Evolutionary conservation across 1,140 invertebrate species (phyloP).

Genomic region (Cephus cinctus): DNA sequence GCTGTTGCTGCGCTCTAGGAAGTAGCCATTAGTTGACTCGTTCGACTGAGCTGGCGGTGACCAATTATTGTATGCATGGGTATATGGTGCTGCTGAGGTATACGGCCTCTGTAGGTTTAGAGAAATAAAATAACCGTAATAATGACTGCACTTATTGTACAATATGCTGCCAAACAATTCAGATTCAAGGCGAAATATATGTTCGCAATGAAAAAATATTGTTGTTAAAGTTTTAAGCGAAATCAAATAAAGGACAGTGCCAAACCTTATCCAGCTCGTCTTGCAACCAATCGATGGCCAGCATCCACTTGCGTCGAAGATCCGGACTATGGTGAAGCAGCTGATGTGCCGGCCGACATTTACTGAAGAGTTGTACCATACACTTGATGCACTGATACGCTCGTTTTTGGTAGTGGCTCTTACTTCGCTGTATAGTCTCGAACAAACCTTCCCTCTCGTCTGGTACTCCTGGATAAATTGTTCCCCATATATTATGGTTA

Average conservation of each 20-base stretch:
- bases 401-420: slow-evolving; percentile 93
- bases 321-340: slow-evolving; percentile 76
- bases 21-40: slow-evolving; percentile 93
- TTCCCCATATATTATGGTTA: no score
- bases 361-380: slow-evolving; percentile 86
- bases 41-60: slow-evolving; percentile 92
- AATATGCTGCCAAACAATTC: no score
- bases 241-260: not conserved
- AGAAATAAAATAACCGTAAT: slow-evolving; percentile 19
- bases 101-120: slow-evolving; percentile 61
- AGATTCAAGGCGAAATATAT: no score
- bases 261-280: slow-evolving; percentile 85
- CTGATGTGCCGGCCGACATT: slow-evolving; percentile 72
- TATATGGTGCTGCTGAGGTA: slow-evolving; percentile 60
- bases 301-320: slow-evolving; percentile 82
- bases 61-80: slow-evolving; percentile 88
- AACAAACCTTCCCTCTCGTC: slow-evolving; percentile 92
- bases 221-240: no score
- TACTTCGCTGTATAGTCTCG: slow-evolving; percentile 88
- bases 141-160: no score
- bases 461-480: slow-evolving; percentile 66
- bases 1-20: slow-evolving; percentile 90
- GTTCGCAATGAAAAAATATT: no score
- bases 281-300: slow-evolving; percentile 90
- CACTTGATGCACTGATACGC: slow-evolving; percentile 97